A percentile compares a stretch with the other conserved stretches of the same genome.
Evolutionary conservation across 2,888 invertebrate genomes (phyloP).

Genomic region (Diarsia dahlii): DNA sequence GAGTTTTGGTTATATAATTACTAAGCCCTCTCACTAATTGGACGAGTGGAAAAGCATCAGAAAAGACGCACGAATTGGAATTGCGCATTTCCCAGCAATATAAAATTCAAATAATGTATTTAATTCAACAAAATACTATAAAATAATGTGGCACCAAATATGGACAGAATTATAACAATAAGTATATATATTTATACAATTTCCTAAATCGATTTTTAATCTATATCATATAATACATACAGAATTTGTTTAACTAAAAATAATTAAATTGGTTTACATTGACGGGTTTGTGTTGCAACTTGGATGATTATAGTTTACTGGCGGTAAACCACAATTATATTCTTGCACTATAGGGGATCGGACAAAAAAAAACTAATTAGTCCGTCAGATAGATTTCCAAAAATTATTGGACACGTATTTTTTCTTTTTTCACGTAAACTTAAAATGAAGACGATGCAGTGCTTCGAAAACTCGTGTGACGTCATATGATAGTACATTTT

Average conservation of each 20-base stretch:
- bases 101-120: conserved; percentile 7
- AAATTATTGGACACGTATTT: too few species aligned
- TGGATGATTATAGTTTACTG: background rate
- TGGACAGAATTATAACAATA: conserved; percentile 31
- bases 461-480: too few species aligned
- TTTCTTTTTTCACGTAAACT: too few species aligned
- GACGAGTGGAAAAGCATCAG: conserved; percentile 16
- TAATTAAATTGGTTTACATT: conserved; percentile 8
- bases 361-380: too few species aligned
- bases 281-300: conserved; percentile 1
- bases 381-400: too few species aligned
- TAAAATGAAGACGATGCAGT: too few species aligned
- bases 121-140: conserved; percentile 13
- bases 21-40: background rate
- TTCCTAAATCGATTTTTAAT: conserved; percentile 27
- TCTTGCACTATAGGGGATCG: too few species aligned
- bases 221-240: conserved; percentile 32
- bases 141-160: conserved; percentile 39
- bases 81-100: conserved; percentile 11
- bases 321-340: background rate
- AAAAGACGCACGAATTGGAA: conserved; percentile 11
- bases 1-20: background rate
- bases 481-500: too few species aligned
- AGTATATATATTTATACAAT: conserved; percentile 29
- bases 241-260: conserved; percentile 4